Evolutionary conservation across 92 coral and sea anemone species (phyloP).

Genomic region (Palythoa grandis): DNA sequence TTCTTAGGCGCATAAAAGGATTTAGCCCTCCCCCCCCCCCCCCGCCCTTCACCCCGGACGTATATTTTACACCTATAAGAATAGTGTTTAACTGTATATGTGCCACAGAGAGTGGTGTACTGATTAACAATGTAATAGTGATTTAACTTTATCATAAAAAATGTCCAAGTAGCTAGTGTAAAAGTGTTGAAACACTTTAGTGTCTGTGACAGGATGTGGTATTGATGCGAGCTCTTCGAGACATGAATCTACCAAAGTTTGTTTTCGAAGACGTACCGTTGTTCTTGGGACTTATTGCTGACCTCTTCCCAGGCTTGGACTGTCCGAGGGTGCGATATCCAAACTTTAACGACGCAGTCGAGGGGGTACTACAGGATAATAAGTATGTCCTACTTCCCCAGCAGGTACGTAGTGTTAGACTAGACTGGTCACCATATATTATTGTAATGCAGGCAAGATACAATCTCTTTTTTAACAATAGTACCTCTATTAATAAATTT

Average conservation of each 20-base stretch:
- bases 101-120: not conserved
- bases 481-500: no score
- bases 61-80: no score
- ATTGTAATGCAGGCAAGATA: not conserved
- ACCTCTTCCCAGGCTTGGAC: constrained; percentile 99
- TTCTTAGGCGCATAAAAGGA: no score
- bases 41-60: no score
- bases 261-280: constrained; percentile 99
- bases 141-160: not conserved
- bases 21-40: no score
- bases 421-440: no score
- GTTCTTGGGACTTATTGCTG: constrained; percentile 98
- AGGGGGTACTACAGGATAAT: constrained; percentile 86
- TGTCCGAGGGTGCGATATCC: constrained; percentile 99
- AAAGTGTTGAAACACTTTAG: not conserved
- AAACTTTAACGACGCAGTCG: constrained; percentile 96
- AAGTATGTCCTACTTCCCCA: constrained; percentile 91
- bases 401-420: constrained; percentile 63
- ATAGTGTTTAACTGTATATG: no score
- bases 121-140: not conserved
- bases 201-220: constrained; percentile 81
- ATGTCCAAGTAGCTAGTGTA: not conserved
- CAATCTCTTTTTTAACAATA: no score
- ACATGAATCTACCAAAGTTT: constrained; percentile 99
- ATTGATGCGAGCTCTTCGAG: constrained; percentile 98